phyloP scores from a whole-genome alignment of 2,797 vertebrate genomes.

The Clarias pachynema region DNA sequence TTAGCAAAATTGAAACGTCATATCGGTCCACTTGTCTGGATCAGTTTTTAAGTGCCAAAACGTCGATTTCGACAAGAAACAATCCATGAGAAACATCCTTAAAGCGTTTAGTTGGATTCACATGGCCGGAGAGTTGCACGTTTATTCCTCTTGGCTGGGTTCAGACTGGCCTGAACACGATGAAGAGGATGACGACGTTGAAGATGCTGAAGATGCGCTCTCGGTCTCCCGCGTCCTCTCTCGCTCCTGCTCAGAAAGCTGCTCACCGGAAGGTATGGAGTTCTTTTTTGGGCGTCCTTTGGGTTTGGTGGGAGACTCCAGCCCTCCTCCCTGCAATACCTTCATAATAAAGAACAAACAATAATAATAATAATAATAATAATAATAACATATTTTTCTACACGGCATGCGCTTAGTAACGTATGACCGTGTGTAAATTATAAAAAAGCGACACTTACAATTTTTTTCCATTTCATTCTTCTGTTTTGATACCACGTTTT shows the following conservation, averaged over 20 bases:
- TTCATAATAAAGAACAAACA: constrained; percentile 66
- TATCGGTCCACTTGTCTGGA: constrained; percentile 49
- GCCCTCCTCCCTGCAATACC: constrained; percentile 94
- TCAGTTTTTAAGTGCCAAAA: constrained; percentile 55
- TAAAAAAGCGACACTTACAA: constrained; percentile 78
- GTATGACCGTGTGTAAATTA: background rate
- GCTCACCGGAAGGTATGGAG: constrained; percentile 94
- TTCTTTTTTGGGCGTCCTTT: constrained; percentile 98
- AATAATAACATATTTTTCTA: background rate
- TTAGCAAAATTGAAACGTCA: constrained; percentile 42
- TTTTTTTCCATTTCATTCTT: constrained; percentile 99
- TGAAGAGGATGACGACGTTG: constrained; percentile 27
- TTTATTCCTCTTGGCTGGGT: constrained; percentile 84
- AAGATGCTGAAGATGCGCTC: constrained; percentile 70
- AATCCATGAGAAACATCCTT: constrained; percentile 47
- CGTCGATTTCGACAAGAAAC: constrained; percentile 43
- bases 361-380: background rate
- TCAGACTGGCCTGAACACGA: constrained; percentile 78
- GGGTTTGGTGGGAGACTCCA: constrained; percentile 96
- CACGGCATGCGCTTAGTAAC: background rate
- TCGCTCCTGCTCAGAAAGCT: constrained; percentile 91
- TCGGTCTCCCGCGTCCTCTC: constrained; percentile 83
- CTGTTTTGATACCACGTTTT: constrained; percentile 99
- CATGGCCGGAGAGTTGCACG: constrained; percentile 10
- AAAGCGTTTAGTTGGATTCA: constrained; percentile 27